Conservation (phyloP, 2,113 vertebrate species). For the Mustelus asterias region DNA sequence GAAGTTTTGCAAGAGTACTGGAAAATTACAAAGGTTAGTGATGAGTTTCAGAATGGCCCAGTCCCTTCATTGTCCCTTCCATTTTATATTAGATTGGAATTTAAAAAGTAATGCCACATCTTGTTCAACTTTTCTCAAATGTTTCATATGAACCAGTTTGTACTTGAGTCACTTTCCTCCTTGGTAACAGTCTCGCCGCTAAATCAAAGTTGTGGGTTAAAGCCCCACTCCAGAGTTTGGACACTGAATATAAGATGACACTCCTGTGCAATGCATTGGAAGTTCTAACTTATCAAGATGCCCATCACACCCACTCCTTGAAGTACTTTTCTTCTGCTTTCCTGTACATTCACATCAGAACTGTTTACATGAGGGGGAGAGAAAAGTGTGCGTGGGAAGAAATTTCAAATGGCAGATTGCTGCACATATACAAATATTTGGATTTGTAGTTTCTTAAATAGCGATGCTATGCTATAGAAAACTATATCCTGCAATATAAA, state of each 20-base stretch:
- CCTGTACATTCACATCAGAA: too few relatives aligned
- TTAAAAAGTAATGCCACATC: too few relatives aligned
- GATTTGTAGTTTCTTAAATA: neutral
- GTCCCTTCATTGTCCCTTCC: neutral
- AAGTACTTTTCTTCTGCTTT: neutral
- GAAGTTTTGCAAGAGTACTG: conserved; percentile 77
- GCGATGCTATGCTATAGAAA: neutral
- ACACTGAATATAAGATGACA: too few relatives aligned
- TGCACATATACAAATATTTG: neutral
- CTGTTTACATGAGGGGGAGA: neutral
- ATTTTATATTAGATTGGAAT: neutral
- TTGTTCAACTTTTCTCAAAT: neutral
- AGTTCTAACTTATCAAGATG: neutral
- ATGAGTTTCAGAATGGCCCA: neutral
- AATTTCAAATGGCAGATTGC: neutral
- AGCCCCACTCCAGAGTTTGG: neutral
- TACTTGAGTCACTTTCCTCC: neutral
- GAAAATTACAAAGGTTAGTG: conserved; percentile 71
- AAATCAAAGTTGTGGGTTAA: neutral
- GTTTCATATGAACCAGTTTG: neutral
- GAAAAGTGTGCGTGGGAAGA: neutral
- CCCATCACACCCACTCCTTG: neutral
- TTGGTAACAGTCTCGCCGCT: neutral
- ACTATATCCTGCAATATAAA: neutral
- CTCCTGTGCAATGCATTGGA: too few relatives aligned